phyloP scores from a whole-genome alignment of 2,888 invertebrate genomes.

The Chaitophorus viminalis region DNA sequence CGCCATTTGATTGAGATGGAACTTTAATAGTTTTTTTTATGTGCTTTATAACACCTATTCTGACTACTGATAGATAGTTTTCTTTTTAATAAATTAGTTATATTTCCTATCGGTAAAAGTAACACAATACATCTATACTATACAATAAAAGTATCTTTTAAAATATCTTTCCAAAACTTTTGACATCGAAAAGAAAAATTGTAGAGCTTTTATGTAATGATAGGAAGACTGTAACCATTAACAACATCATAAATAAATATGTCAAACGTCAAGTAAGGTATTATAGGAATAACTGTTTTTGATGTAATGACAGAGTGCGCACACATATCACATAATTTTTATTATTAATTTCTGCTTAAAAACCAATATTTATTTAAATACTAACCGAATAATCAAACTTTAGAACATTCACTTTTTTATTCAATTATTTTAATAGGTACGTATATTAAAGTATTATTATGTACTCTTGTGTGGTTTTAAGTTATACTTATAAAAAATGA shows the following conservation, averaged over 20 bases:
- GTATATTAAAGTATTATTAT: background rate
- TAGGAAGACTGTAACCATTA: background rate
- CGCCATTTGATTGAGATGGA: too few relatives aligned
- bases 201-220: background rate
- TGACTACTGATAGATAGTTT: too few relatives aligned
- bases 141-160: too few relatives aligned
- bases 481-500: background rate
- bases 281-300: constrained; percentile 2
- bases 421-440: too few relatives aligned
- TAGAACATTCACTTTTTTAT: too few relatives aligned
- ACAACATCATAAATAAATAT: constrained; percentile 4
- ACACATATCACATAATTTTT: background rate
- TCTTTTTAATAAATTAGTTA: too few relatives aligned
- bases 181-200: background rate
- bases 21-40: too few relatives aligned
- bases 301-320: background rate
- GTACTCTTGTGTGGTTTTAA: background rate
- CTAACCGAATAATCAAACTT: background rate
- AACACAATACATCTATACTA: too few relatives aligned
- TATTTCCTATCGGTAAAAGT: too few relatives aligned
- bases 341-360: background rate
- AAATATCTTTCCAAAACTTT: background rate
- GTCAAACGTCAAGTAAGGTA: background rate
- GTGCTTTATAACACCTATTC: too few relatives aligned
- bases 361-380: background rate